These are phyloP conservation scores for Thinocorus orbignyianus DNA, from an alignment of 2,113 vertebrate species.

Conservation along the genomic window DNA sequence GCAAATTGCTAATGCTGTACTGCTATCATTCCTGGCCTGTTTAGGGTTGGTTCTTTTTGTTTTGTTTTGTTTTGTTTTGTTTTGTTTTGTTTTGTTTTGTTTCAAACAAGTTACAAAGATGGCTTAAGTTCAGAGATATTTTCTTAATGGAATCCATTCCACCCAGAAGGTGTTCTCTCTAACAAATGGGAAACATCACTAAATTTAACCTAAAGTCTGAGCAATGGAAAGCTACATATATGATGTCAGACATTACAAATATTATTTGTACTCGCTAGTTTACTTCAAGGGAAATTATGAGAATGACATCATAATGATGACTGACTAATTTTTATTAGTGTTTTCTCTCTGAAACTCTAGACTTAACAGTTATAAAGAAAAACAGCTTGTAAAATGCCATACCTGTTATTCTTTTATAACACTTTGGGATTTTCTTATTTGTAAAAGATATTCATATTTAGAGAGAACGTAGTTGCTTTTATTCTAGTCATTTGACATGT, in stretches of 20 bases:
- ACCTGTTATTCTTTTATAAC: slow-evolving; percentile 60
- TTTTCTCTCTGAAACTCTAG: slow-evolving; percentile 75
- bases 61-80: too few relatives aligned
- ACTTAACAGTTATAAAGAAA: slow-evolving; percentile 68
- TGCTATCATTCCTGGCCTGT: background rate
- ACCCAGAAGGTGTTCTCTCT: slow-evolving; percentile 73
- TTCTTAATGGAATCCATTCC: slow-evolving; percentile 71
- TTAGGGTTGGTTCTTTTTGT: background rate
- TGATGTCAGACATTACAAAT: slow-evolving; percentile 85
- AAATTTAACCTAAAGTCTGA: slow-evolving; percentile 72
- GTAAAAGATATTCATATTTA: slow-evolving; percentile 31
- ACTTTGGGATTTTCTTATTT: slow-evolving; percentile 53
- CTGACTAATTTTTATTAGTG: slow-evolving; percentile 79
- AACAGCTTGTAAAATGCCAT: slow-evolving; percentile 59
- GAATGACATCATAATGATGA: slow-evolving; percentile 81
- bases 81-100: background rate
- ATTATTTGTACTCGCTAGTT: slow-evolving; percentile 84
- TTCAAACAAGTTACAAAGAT: slow-evolving; percentile 46
- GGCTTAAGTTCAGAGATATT: slow-evolving; percentile 69
- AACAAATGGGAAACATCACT: slow-evolving; percentile 80
- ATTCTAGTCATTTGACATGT: slow-evolving; percentile 3
- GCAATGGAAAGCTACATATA: slow-evolving; percentile 83
- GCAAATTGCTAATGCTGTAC: background rate
- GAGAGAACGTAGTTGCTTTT: slow-evolving; percentile 12
- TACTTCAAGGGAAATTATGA: slow-evolving; percentile 81